These are phyloP conservation scores for Drosophila colorata DNA, from an alignment of 2,888 invertebrate genomes.

Conservation along the genomic window DNA sequence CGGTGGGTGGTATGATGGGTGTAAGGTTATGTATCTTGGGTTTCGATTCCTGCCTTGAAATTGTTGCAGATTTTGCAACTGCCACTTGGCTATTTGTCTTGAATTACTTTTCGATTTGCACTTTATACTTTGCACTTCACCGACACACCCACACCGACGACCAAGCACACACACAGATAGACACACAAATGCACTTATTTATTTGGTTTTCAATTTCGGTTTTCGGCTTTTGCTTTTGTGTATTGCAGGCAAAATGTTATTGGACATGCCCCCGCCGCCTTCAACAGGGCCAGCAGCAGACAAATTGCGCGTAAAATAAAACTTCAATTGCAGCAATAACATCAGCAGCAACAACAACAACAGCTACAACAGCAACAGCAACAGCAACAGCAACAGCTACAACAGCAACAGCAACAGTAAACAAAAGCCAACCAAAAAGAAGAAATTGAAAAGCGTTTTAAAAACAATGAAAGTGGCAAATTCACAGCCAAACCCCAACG, in stretches of 20 bases:
- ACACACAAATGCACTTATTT: constrained; percentile 50
- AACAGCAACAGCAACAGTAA: constrained; percentile 3
- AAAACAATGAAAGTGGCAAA: constrained; percentile 78
- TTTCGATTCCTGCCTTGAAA: constrained; percentile 30
- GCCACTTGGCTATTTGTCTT: constrained; percentile 66
- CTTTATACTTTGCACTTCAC: constrained; percentile 49
- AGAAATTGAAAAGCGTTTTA: constrained; percentile 76
- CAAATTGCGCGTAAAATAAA: constrained; percentile 80
- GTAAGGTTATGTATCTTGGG: constrained; percentile 15
- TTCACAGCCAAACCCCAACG: constrained; percentile 51
- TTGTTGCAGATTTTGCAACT: constrained; percentile 62
- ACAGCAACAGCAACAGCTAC: constrained; percentile 4
- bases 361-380: not conserved
- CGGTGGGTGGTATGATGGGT: not conserved
- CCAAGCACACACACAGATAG: constrained; percentile 5
- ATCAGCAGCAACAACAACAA: constrained; percentile 21
- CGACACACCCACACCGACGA: constrained; percentile 11
- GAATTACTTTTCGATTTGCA: constrained; percentile 68
- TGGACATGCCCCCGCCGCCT: constrained; percentile 11
- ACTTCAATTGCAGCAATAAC: constrained; percentile 68
- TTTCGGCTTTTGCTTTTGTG: constrained; percentile 52
- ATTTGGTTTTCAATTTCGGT: constrained; percentile 60
- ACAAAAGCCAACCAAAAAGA: constrained; percentile 15
- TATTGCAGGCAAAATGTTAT: constrained; percentile 51
- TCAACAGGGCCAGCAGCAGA: constrained; percentile 33